These are phyloP conservation scores for Blennius ocellaris DNA, from an alignment of 2,113 vertebrate species.

Conservation along the genomic window DNA sequence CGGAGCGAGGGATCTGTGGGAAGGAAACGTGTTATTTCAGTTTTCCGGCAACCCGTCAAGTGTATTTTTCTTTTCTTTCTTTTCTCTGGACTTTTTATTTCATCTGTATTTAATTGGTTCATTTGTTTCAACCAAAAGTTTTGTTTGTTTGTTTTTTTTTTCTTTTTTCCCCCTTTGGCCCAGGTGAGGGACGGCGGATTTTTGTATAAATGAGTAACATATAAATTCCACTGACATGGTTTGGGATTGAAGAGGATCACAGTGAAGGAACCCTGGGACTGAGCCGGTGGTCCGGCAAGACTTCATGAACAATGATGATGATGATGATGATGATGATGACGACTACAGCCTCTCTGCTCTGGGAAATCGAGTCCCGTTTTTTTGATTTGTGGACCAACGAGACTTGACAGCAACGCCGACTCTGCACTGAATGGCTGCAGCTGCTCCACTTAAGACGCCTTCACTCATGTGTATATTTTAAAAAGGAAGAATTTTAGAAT, in stretches of 20 bases:
- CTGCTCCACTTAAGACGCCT: conserved; percentile 57
- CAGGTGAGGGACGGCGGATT: conserved; percentile 53
- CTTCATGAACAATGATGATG: not conserved
- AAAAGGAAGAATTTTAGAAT: conserved; percentile 79
- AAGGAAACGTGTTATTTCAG: conserved; percentile 79
- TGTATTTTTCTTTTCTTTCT: conserved; percentile 66
- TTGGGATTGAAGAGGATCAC: conserved; percentile 52
- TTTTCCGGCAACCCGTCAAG: conserved; percentile 68
- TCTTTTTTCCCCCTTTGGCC: conserved; percentile 49
- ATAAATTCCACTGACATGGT: conserved; percentile 55
- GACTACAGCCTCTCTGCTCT: conserved; percentile 36
- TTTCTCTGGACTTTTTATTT: conserved; percentile 24
- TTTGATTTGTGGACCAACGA: conserved; percentile 69
- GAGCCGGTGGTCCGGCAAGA: conserved; percentile 12
- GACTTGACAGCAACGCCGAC: conserved; percentile 57
- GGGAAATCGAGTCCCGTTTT: conserved; percentile 51
- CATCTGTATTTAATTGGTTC: conserved; percentile 73
- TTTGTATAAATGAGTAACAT: conserved; percentile 74
- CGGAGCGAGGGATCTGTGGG: conserved; percentile 83
- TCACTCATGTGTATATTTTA: conserved; percentile 81
- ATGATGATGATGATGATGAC: conserved; percentile 9
- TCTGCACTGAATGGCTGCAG: conserved; percentile 60
- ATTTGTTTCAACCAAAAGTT: conserved; percentile 67
- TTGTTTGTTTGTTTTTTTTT: conserved; percentile 62
- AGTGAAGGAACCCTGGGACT: conserved; percentile 42